A percentile compares a stretch with the other conserved stretches of the same genome.
Conservation (phyloP, 2,888 invertebrate genomes). For the Morpho achilles region DNA sequence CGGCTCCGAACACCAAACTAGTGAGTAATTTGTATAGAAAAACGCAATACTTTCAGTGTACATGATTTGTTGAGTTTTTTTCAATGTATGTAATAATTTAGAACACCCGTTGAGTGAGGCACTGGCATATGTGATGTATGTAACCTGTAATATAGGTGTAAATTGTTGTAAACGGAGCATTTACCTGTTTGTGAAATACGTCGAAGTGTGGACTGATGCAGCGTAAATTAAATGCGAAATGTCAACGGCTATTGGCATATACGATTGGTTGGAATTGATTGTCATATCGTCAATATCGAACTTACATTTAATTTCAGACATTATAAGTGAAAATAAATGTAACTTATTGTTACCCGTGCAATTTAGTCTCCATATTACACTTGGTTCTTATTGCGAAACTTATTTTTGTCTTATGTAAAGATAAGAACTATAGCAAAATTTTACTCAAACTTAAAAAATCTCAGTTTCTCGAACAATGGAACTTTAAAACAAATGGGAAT, state of each 20-base stretch:
- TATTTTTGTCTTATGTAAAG: neutral
- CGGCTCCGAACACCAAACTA: slow-evolving; percentile 71
- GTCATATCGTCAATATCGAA: neutral
- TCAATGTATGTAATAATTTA: slow-evolving; percentile 38
- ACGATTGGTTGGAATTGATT: slow-evolving; percentile 1
- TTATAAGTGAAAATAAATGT: neutral
- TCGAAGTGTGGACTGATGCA: neutral
- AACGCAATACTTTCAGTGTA: slow-evolving; percentile 66
- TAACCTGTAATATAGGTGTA: slow-evolving; percentile 41
- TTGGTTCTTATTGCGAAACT: slow-evolving; percentile 7
- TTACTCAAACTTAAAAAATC: too few relatives aligned
- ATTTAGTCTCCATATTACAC: slow-evolving; percentile 8
- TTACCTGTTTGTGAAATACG: slow-evolving; percentile 45
- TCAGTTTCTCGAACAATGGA: too few relatives aligned
- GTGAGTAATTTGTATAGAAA: slow-evolving; percentile 67
- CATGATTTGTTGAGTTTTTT: slow-evolving; percentile 62
- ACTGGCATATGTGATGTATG: slow-evolving; percentile 37
- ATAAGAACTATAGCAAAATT: too few relatives aligned
- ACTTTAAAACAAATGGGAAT: too few relatives aligned
- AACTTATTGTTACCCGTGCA: neutral
- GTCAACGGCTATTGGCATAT: neutral
- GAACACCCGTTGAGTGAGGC: slow-evolving; percentile 75
- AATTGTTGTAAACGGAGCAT: slow-evolving; percentile 49
- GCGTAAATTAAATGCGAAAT: neutral
- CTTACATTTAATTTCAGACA: neutral